Percentiles rank a stretch among this genome's conserved stretches.
Conservation (phyloP, 2,113 vertebrate species). For the Eurypyga helias region DNA sequence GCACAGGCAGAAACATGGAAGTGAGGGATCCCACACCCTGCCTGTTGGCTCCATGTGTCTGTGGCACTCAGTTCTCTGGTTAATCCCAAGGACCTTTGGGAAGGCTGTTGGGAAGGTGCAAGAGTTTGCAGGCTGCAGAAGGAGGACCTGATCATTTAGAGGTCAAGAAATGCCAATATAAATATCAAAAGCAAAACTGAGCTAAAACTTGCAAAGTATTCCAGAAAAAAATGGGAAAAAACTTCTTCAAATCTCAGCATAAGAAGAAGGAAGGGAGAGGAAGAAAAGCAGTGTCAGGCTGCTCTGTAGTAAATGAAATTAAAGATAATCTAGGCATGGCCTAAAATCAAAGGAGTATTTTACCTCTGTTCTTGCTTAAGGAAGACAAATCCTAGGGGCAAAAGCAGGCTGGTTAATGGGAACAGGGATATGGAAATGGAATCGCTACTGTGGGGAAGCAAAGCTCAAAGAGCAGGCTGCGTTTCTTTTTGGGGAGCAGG, state of each 20-base stretch:
- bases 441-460: background rate
- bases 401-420: constrained; percentile 18
- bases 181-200: background rate
- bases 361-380: constrained; percentile 39
- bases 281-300: background rate
- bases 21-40: background rate
- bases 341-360: constrained; percentile 57
- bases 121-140: background rate
- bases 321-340: constrained; percentile 50
- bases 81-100: background rate
- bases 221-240: background rate
- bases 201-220: background rate
- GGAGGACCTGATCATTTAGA: background rate
- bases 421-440: constrained; percentile 34
- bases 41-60: accelerated
- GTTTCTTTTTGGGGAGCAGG: background rate
- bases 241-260: background rate
- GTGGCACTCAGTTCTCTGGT: background rate
- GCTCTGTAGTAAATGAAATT: constrained; percentile 6
- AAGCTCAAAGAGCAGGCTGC: background rate
- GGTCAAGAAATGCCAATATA: background rate
- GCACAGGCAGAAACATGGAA: background rate
- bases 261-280: background rate
- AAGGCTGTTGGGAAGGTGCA: background rate
- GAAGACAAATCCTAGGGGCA: constrained; percentile 49